phyloP scores from a whole-genome alignment of 2,888 invertebrate genomes.

The Drosophila nr. medialis region DNA sequence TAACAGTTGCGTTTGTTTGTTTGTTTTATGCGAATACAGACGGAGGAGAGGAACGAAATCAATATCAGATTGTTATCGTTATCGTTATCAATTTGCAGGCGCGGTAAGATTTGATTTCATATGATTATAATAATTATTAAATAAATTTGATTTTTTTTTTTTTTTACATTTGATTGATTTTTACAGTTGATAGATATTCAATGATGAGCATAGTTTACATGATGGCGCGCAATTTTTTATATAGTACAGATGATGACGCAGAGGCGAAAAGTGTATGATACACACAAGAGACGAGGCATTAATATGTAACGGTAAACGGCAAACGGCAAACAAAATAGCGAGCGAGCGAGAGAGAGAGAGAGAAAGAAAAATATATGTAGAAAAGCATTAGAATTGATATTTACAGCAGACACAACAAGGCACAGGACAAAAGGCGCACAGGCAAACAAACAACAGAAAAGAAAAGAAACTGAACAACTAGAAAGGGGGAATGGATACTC shows the following conservation, averaged over 20 bases:
- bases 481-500: slow-evolving; percentile 84
- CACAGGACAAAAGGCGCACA: not conserved
- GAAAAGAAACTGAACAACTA: not conserved
- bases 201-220: slow-evolving; percentile 48
- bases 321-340: slow-evolving; percentile 53
- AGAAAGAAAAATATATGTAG: slow-evolving; percentile 23
- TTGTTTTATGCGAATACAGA: slow-evolving; percentile 30
- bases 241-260: slow-evolving; percentile 45
- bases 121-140: slow-evolving; percentile 16
- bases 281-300: slow-evolving; percentile 35
- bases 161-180: slow-evolving; percentile 34
- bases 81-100: slow-evolving; percentile 52
- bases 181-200: slow-evolving; percentile 13
- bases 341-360: slow-evolving; percentile 31
- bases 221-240: slow-evolving; percentile 12
- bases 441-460: not conserved
- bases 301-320: slow-evolving; percentile 46
- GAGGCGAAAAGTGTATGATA: slow-evolving; percentile 48
- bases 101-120: slow-evolving; percentile 21
- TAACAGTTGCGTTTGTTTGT: slow-evolving; percentile 39
- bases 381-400: slow-evolving; percentile 62
- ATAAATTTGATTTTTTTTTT: slow-evolving; percentile 20
- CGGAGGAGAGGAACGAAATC: slow-evolving; percentile 31
- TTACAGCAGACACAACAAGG: slow-evolving; percentile 25
- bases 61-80: slow-evolving; percentile 54